A percentile compares a stretch with the other conserved stretches of the same genome.
Evolutionary conservation across 2,113 vertebrate species (phyloP).

Genomic region (Cisticola juncidis): DNA sequence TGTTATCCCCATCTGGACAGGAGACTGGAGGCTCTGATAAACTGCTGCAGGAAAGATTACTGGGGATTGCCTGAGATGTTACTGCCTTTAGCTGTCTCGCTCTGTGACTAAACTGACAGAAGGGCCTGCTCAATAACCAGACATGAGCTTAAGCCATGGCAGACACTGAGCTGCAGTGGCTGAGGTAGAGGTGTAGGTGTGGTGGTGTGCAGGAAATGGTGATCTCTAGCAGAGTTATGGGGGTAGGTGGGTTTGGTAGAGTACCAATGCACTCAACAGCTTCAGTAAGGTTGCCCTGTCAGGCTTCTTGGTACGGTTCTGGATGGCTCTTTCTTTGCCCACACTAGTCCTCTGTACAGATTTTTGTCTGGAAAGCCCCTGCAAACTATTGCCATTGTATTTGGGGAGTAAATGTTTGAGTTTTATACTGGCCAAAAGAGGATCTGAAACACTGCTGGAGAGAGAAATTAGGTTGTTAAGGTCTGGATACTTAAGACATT

Average conservation of each 20-base stretch:
- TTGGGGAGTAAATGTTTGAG: neutral
- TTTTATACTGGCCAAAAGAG: neutral
- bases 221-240: neutral
- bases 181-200: neutral
- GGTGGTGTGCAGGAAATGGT: neutral
- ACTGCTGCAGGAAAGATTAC: neutral
- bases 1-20: neutral
- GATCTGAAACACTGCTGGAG: neutral
- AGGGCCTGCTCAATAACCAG: neutral
- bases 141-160: neutral
- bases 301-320: neutral
- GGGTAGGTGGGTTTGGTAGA: accelerated
- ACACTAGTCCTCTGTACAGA: neutral
- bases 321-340: neutral
- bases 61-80: neutral
- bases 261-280: neutral
- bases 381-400: neutral
- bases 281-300: neutral
- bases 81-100: neutral
- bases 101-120: neutral
- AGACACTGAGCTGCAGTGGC: neutral
- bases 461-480: neutral
- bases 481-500: neutral
- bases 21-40: neutral
- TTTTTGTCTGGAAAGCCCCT: neutral